Evolutionary conservation across 2,113 vertebrate genomes (phyloP).

Genomic region (Climacteris rufus): DNA sequence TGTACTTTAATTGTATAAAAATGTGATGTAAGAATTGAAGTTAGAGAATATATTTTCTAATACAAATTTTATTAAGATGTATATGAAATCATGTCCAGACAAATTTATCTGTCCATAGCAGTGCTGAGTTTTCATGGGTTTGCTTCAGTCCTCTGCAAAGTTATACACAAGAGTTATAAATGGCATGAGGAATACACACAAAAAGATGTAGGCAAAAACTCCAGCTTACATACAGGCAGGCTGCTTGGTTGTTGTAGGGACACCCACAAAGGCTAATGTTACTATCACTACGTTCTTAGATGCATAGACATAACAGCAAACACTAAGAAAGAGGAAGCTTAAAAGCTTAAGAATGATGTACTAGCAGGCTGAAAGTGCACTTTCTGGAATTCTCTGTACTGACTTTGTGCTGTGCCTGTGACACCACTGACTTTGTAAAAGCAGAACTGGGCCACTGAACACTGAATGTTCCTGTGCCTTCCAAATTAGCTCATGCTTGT

Average conservation of each 20-base stretch:
- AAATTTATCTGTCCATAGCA: background rate
- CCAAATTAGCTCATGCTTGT: background rate
- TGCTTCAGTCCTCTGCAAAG: background rate
- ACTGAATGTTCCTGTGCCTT: background rate
- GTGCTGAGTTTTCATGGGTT: background rate
- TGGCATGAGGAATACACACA: rapidly evolving
- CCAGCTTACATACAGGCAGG: background rate
- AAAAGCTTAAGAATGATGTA: background rate
- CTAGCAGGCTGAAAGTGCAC: background rate
- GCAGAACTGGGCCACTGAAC: background rate
- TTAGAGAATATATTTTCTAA: background rate
- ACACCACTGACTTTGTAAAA: background rate
- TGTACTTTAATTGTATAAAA: background rate
- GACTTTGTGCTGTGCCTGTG: background rate
- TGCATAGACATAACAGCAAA: background rate
- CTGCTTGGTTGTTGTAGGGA: background rate
- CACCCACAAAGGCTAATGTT: background rate
- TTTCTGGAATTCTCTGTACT: background rate
- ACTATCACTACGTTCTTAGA: background rate
- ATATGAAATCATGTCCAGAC: background rate
- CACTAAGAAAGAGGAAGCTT: background rate
- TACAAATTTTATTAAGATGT: background rate
- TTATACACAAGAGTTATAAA: background rate
- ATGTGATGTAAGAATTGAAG: background rate
- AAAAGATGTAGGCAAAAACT: background rate